Evolutionary conservation across 2,888 invertebrate species (phyloP).

Genomic region (Eupithecia inturbata): DNA sequence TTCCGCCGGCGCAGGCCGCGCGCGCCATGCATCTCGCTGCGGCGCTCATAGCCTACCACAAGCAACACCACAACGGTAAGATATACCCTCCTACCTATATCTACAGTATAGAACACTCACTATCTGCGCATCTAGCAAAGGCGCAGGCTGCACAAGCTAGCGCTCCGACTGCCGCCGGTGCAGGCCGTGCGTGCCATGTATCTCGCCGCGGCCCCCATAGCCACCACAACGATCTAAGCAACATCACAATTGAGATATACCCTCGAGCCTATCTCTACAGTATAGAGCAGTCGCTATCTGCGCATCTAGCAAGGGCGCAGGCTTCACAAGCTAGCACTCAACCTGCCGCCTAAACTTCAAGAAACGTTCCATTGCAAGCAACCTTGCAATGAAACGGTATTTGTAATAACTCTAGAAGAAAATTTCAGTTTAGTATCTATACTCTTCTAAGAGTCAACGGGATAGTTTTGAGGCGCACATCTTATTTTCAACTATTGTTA

Average conservation of each 20-base stretch:
- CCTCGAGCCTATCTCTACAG: background rate
- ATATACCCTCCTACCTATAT: background rate
- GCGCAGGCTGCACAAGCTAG: background rate
- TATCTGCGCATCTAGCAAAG: background rate
- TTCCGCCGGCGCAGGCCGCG: constrained; percentile 68
- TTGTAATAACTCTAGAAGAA: background rate
- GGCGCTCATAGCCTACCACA: constrained; percentile 86
- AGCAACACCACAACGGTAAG: constrained; percentile 46
- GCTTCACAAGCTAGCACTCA: background rate
- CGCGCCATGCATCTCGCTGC: constrained; percentile 95
- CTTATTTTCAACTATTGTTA: background rate
- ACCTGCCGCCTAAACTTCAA: background rate
- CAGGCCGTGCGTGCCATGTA: too few relatives aligned
- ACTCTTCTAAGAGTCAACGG: background rate
- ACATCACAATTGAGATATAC: too few relatives aligned
- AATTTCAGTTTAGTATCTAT: too few relatives aligned
- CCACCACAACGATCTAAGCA: too few relatives aligned
- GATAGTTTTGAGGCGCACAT: background rate
- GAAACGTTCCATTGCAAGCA: too few relatives aligned
- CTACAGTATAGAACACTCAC: background rate
- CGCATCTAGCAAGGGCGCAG: background rate
- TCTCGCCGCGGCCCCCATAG: too few relatives aligned
- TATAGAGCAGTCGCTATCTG: background rate
- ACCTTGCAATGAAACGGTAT: too few relatives aligned
- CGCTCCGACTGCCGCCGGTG: background rate